Percentiles rank a stretch among this genome's conserved stretches.
Evolutionary conservation across 1,140 invertebrate genomes (phyloP).

Genomic region (Monomorium pharaonis): DNA sequence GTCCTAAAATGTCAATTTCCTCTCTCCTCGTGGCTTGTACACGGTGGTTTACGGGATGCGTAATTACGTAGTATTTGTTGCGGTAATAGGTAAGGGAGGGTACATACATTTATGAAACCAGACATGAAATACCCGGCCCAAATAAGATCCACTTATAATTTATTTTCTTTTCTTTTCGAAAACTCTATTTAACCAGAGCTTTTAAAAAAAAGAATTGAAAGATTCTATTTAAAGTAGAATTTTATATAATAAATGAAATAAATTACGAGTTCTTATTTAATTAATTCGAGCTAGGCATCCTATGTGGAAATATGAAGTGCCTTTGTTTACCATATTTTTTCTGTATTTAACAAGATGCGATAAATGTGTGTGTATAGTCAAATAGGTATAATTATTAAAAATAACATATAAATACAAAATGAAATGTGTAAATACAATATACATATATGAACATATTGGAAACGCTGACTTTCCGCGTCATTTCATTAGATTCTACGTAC

Average conservation of each 20-base stretch:
- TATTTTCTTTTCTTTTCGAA: background rate
- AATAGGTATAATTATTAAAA: background rate
- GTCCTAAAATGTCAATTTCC: conserved; percentile 14
- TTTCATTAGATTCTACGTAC: background rate
- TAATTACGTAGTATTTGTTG: background rate
- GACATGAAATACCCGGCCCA: no score
- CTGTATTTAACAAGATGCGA: background rate
- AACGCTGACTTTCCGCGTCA: background rate
- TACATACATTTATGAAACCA: background rate
- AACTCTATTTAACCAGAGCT: no score
- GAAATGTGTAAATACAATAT: background rate
- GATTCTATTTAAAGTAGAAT: no score
- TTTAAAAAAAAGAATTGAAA: no score
- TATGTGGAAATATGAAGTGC: background rate
- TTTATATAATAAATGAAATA: no score
- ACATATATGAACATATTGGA: background rate
- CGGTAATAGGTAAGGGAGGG: background rate
- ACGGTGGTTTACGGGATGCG: no score
- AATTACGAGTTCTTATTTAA: no score
- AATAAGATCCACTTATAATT: background rate
- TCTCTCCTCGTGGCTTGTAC: background rate
- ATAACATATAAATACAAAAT: background rate
- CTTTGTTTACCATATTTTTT: background rate
- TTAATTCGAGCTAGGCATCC: no score
- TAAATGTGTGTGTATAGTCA: background rate